Evolutionary conservation across 2,113 vertebrate species (phyloP).

Genomic region (Columba janthina): DNA sequence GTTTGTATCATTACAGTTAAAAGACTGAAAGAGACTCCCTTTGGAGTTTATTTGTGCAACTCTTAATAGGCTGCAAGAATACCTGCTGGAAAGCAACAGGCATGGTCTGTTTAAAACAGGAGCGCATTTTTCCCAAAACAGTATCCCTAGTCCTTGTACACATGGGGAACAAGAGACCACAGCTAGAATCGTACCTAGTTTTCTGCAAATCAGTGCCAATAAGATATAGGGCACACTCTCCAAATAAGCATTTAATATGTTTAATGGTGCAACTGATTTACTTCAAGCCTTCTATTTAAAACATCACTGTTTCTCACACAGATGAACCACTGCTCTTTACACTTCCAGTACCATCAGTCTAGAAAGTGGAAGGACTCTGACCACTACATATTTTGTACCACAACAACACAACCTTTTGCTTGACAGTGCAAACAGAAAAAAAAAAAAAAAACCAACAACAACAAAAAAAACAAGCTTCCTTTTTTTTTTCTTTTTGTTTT

Average conservation of each 20-base stretch:
- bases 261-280: neutral
- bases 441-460: rapidly evolving
- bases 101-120: neutral
- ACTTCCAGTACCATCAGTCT: neutral
- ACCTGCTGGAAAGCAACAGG: neutral
- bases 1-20: neutral
- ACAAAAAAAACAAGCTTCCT: neutral
- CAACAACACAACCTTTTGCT: neutral
- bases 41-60: neutral
- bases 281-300: neutral
- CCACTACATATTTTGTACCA: neutral
- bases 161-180: neutral
- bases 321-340: neutral
- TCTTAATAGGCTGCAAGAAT: neutral
- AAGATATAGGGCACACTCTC: neutral
- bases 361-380: neutral
- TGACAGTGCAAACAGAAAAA: neutral
- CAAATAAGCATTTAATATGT: neutral
- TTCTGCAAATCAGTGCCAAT: neutral
- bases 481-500: neutral
- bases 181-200: neutral
- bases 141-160: neutral
- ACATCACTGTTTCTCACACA: neutral
- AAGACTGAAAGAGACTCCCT: neutral
- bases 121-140: neutral